A percentile compares a stretch with the other conserved stretches of the same genome.
Conservation (phyloP, 2,113 vertebrate genomes). For the western clawed frog (Xenopus tropicalis) region UCB_Xtro_10.0 CM004451.2:6507001-6507500, state of each 20-base stretch:
- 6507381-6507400: conserved; percentile 68
- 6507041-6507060: no score
- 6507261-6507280: no score
- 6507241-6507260: no score
- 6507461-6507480: conserved; percentile 54
- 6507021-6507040: no score
- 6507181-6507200: no score
- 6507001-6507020: conserved; percentile 30
- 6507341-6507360: conserved; percentile 67
- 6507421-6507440: conserved; percentile 55
- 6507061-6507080: no score
- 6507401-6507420: conserved; percentile 67
- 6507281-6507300: conserved; percentile 45
- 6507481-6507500: conserved; percentile 69
- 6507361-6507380: conserved; percentile 67
- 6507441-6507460: conserved; percentile 65
- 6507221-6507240: no score
- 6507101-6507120: conserved; percentile 57
- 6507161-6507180: no score
- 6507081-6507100: background rate
- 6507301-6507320: conserved; percentile 15
- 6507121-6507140: conserved; percentile 67
- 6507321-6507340: conserved; percentile 53
- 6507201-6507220: no score
- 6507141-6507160: conserved; percentile 67